These are phyloP conservation scores for Paratrypauchen microcephalus DNA, from an alignment of 2,797 vertebrate species.

Conservation along the genomic window DNA sequence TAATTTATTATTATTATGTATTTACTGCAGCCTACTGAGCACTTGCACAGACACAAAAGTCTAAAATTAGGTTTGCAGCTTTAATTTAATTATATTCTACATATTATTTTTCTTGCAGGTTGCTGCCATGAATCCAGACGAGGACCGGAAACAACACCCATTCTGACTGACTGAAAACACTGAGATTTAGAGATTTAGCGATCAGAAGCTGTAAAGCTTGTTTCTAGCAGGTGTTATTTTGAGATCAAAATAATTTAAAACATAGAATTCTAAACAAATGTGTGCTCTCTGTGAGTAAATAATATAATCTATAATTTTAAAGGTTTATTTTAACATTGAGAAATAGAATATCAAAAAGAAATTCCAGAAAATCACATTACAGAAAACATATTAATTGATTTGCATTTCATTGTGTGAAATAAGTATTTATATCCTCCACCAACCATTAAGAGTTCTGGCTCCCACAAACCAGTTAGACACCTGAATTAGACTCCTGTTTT, in stretches of 20 bases:
- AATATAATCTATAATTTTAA: no score
- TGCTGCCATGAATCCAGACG: neutral
- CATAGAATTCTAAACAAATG: constrained; percentile 9
- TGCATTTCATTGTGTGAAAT: no score
- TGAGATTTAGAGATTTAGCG: neutral
- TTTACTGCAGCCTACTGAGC: neutral
- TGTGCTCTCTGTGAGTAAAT: constrained; percentile 35
- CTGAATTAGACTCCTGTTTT: no score
- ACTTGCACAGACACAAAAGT: neutral
- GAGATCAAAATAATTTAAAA: constrained; percentile 21
- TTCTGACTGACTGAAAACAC: neutral
- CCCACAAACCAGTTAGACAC: no score
- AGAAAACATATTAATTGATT: no score
- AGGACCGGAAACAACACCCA: neutral
- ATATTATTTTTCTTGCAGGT: constrained; percentile 37
- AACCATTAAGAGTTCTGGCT: no score
- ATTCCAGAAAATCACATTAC: no score
- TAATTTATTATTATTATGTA: no score
- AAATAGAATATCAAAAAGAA: no score
- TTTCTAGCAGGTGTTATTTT: constrained; percentile 22
- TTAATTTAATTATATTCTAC: neutral
- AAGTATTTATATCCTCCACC: no score
- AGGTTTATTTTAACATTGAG: no score
- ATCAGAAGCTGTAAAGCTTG: constrained; percentile 6
- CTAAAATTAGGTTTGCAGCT: neutral